A percentile compares a stretch with the other conserved stretches of the same genome.
These are phyloP conservation scores for Rhodophaea formosa DNA, from an alignment of 2,888 invertebrate species.

Conservation along the genomic window DNA sequence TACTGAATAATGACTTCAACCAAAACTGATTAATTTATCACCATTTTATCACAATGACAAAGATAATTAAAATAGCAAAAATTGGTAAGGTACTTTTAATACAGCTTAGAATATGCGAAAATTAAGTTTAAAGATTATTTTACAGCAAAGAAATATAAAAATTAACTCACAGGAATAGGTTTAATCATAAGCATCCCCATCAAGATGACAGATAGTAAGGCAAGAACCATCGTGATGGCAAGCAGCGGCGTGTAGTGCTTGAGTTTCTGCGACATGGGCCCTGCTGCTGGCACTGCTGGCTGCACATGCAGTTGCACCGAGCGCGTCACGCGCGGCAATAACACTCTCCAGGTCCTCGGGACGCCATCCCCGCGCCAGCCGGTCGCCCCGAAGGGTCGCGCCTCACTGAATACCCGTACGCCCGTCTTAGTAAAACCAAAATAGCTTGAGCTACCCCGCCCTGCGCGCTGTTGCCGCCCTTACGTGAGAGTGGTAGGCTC, in stretches of 20 bases:
- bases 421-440: constrained; percentile 16
- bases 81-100: too few relatives aligned
- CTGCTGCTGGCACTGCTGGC: constrained; percentile 27
- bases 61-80: too few relatives aligned
- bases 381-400: constrained; percentile 35
- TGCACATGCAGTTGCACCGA: constrained; percentile 39
- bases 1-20: too few relatives aligned
- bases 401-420: constrained; percentile 35
- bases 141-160: constrained; percentile 15
- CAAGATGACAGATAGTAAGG: constrained; percentile 48
- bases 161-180: constrained; percentile 41
- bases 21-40: too few relatives aligned
- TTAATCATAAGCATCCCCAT: constrained; percentile 46
- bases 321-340: constrained; percentile 29
- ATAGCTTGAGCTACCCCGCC: constrained; percentile 18
- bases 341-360: constrained; percentile 19
- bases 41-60: too few relatives aligned
- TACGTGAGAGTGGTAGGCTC: not conserved
- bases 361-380: constrained; percentile 31
- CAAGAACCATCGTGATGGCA: constrained; percentile 53
- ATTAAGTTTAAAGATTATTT: not conserved
- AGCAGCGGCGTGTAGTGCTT: constrained; percentile 38
- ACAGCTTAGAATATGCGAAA: not conserved
- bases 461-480: constrained; percentile 8
- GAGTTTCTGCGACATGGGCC: constrained; percentile 37